phyloP scores from a whole-genome alignment of 2,113 vertebrate genomes.

The Synodontis membranacea region DNA sequence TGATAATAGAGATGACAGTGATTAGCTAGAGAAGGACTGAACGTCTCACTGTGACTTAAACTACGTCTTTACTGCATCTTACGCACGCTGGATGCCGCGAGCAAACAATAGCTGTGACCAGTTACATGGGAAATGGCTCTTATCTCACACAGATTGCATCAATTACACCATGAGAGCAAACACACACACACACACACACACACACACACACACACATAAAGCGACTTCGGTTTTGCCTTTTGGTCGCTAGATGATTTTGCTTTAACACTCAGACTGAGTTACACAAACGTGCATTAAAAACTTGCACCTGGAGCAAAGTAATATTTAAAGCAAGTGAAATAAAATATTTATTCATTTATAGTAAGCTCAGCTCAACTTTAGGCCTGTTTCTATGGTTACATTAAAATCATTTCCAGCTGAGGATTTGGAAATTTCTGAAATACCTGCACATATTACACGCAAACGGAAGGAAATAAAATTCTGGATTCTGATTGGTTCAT shows the following conservation, averaged over 20 bases:
- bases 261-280: neutral
- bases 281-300: neutral
- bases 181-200: neutral
- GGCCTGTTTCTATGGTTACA: neutral
- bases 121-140: neutral
- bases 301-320: neutral
- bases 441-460: neutral
- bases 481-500: neutral
- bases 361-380: neutral
- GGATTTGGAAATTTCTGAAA: too few relatives aligned
- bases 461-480: neutral
- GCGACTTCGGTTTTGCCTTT: too few relatives aligned
- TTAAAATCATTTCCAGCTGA: too few relatives aligned
- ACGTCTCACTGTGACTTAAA: neutral
- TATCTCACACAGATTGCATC: constrained; percentile 8
- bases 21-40: neutral
- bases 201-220: neutral
- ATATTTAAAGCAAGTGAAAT: neutral
- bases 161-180: neutral
- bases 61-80: neutral
- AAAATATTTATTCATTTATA: neutral
- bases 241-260: neutral
- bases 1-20: neutral
- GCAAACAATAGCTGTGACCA: neutral
- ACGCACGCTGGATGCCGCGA: neutral